phyloP scores from a whole-genome alignment of 2,113 vertebrate species.

The Myotis brandtii region DNA sequence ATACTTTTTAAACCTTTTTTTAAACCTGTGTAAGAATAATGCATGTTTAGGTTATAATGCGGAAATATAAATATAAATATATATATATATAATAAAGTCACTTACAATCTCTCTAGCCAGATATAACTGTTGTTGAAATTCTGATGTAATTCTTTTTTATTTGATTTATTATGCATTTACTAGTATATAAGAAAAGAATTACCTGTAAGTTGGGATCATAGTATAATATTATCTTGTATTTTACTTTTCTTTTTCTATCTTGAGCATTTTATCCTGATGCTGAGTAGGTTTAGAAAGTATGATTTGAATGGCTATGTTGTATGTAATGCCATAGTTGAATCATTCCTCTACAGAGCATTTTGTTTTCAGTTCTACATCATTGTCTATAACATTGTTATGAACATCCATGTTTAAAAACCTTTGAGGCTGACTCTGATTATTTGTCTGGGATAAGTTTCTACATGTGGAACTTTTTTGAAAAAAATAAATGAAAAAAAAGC shows the following conservation, averaged over 20 bases:
- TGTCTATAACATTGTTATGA: neutral
- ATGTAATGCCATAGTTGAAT: neutral
- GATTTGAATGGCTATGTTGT: neutral
- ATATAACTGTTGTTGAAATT: neutral
- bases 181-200: neutral
- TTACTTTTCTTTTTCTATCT: neutral
- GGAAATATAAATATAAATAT: neutral
- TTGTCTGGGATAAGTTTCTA: conserved; percentile 21
- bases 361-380: neutral
- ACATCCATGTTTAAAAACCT: neutral
- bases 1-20: neutral
- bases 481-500: neutral
- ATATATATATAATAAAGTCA: neutral
- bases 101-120: neutral
- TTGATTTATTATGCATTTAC: neutral
- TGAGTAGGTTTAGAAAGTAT: neutral
- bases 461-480: neutral
- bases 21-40: neutral
- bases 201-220: neutral
- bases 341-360: neutral
- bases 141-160: neutral
- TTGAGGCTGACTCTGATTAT: neutral
- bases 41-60: neutral
- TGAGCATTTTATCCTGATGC: neutral
- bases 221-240: neutral